Evolutionary conservation across 2,888 invertebrate genomes (phyloP), one percentile per base, ranked within the genome.

Genomic region (Aphodius sticticus): DNA sequence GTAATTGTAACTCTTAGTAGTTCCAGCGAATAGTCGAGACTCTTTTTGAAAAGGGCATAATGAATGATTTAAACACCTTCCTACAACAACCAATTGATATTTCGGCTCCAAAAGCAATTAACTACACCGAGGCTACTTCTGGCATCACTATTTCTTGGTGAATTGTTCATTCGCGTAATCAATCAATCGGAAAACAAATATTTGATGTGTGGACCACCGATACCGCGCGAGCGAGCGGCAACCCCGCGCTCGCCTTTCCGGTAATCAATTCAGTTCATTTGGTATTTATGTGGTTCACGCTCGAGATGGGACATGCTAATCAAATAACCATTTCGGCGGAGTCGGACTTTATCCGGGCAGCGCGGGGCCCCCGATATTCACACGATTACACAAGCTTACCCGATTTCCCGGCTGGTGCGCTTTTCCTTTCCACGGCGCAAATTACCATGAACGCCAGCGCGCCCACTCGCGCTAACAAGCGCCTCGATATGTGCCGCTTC

Each of bases 91-190:
- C 12, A 5, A 2, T 53, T 53, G 12, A 53, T 53, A 53, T 53
- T 53, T 53, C 9, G 53, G 53, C 53, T 53, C 2, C 53, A 53
- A 12, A 53, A 2, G 53, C 53, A 7, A 53, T 53, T 53, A 53
- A 9, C 12, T 9, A 9, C 53, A 53, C 1, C 53, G 53, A 2
- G 12, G 12, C 9, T 2, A 53, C 7, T 53, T 53, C 53, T 53
- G 4, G 7, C 12, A 9, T 53, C 12, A 53, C 53, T 53, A 53
- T 53, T 53, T 53, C 9, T 12, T 12, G 53, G 53, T 53, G 53
- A 53, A 53, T 53, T 53, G 53, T 53, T 53, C 53, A 53, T 53
- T 53, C 53, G 53, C 53, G 53, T 53, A 53, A 53, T 53, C 53
- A 12, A 53, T 53, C 53, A 53, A 53, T 53, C 53, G 53, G 7